Base-by-base conservation (phyloP, 2,888 invertebrate species). In the Melitaea athalia region DNA sequence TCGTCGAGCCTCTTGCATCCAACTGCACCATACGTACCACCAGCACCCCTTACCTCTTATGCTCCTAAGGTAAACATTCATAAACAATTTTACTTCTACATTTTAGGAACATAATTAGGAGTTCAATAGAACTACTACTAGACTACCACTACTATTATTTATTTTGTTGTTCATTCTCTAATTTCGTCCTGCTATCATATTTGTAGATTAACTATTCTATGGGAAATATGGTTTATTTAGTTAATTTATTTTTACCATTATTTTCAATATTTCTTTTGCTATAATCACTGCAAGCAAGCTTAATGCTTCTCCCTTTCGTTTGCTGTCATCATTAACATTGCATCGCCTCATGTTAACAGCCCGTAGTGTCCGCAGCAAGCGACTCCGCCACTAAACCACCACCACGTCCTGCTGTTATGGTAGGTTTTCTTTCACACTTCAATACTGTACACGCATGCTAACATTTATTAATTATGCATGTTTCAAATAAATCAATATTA, bases 1-100 rank as follows among this genome's bases (percentile, higher is more conserved):
- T 95, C 95, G 49, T 95, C 97, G 24, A 95, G 97, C 71, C 91
- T 97, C 67, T 91, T 97, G 72, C 97, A 97, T 90, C 96, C 97
- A 57, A 94, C 96, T 38, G 96, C 97, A 63, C 98, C 98, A 11
- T 98, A 98, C 87, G 97, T 96, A 79, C 97, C 98, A 71, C 97
- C 98, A 43, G 96, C 96, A 84, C 97, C 98, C 82, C 92, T 97
- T 77, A 95, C 97, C 74, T 94, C 97, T 50, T 98, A 97, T 86
- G 96, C 98, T 78, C 97, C 97, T 80, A 98, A 98, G 96, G 98
- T 98, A 93, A 63, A 63, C 38, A 55, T 60, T 61, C 60, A 12
- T 38, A 38, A 38, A 38, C 38, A 5, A 45, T 24, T 24, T 24
- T 24, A 45, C 1, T 38, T 17, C 3, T 8, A 52, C 17, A 24